Evolutionary conservation across 2,797 vertebrate genomes (phyloP), one percentile per base, ranked within the genome.

Genomic region (Oryzias sinensis): DNA sequence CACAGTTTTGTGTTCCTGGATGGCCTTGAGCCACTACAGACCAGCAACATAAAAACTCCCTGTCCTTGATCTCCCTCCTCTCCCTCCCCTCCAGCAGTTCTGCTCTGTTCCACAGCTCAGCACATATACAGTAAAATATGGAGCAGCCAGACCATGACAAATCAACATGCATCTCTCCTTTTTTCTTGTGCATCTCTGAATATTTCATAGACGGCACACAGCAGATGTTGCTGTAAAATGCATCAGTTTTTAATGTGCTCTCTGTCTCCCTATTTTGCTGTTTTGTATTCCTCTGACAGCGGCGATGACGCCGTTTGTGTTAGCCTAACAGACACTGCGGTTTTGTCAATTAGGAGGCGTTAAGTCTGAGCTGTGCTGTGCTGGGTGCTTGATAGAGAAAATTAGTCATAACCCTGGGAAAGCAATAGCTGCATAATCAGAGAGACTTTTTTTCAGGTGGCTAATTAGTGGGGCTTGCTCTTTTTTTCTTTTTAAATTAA

Each of bases 181-280:
- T 63, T 75, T 69, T 70, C 47, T 58, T 50, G 60, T 83, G 79
- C 74, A 58, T 64, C 63, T 49, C 73, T 89, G 83, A 89, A 90
- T 91, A 88, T 90, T 91, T 92, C 78, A 92, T 91, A 70, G 82
- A 68, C 65, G 59, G 64, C 72, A 72, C 80, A 46, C 69, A 82
- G 82, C 85, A 90, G 89, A 88, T 90, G 90, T 85, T 82, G 83
- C 79, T 78, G 80, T 87, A 86, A 87, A 87, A 76, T 51, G 5
- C 77, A 91, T 92, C 68, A 88, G 91, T 90, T 87, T 88, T 91
- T 90, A 55, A 92, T 91, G 65, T 24, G 1, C 54, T 82, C 54
- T 84, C 74, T 77, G 66, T 82, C 76, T 82, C 71, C 33, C 61
- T 20, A 44, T 71, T 76, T 65, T 80, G 72, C 73, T 84, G 59